A percentile compares a stretch with the other conserved stretches of the same genome.
phyloP scores from a whole-genome alignment of 2,113 vertebrate species.

The Phalacrocorax carbo region DNA sequence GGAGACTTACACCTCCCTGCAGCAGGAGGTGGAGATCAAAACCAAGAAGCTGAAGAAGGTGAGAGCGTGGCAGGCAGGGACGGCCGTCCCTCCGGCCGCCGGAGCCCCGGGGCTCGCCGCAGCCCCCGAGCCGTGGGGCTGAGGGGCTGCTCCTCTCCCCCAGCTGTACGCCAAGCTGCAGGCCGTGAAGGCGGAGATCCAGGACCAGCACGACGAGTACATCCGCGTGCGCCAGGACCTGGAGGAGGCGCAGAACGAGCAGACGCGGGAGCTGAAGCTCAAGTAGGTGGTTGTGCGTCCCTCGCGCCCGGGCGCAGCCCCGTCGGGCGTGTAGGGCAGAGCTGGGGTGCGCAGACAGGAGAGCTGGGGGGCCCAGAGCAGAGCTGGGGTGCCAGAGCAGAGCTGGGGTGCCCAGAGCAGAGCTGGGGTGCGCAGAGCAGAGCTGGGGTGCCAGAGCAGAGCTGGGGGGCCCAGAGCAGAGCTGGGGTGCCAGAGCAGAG shows the following conservation, averaged over 20 bases:
- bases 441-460: neutral
- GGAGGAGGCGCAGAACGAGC: constrained; percentile 91
- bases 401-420: no score
- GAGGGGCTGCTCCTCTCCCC: neutral
- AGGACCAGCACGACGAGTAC: constrained; percentile 91
- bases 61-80: neutral
- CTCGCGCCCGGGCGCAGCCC: fast-evolving
- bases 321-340: neutral
- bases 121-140: neutral
- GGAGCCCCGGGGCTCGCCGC: neutral
- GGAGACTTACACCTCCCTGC: constrained; percentile 90
- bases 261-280: constrained; percentile 95
- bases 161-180: constrained; percentile 92
- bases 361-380: no score
- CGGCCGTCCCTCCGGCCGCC: neutral
- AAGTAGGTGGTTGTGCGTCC: constrained; percentile 76
- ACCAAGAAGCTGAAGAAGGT: constrained; percentile 98
- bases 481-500: neutral
- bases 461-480: no score
- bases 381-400: neutral
- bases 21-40: constrained; percentile 96
- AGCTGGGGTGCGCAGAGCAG: no score
- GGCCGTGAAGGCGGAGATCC: constrained; percentile 89
- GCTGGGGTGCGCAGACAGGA: no score
- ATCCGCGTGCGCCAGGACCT: constrained; percentile 91